These are phyloP conservation scores for Hipparchia sbordonii DNA, from an alignment of 2,888 invertebrate genomes.

Conservation along the genomic window DNA sequence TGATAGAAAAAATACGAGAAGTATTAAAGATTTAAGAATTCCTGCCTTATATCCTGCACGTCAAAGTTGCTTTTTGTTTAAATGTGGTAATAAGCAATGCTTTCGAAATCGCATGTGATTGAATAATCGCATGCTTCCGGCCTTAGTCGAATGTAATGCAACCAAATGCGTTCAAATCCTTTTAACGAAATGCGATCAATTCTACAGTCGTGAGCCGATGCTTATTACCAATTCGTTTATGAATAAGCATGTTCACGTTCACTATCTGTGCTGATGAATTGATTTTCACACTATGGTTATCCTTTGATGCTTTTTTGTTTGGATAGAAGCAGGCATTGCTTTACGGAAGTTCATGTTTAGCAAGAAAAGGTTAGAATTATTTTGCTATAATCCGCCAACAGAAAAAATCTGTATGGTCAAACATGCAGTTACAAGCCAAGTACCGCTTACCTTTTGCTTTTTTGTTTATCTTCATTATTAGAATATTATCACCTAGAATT, in stretches of 20 bases:
- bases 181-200: conserved; percentile 15
- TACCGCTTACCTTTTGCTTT: too few species aligned
- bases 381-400: too few species aligned
- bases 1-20: neutral
- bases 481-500: too few species aligned
- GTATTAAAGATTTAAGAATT: neutral
- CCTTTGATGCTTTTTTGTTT: too few species aligned
- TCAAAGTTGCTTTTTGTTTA: neutral
- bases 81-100: neutral
- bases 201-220: neutral
- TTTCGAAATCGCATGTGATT: conserved; percentile 9
- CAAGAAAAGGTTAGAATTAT: too few species aligned
- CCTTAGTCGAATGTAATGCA: conserved; percentile 15
- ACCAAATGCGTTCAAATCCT: conserved; percentile 13
- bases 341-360: too few species aligned
- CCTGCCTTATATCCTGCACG: neutral
- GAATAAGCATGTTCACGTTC: neutral
- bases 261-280: neutral
- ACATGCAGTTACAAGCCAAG: too few species aligned
- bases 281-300: neutral
- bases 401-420: too few species aligned
- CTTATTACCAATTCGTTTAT: conserved; percentile 6
- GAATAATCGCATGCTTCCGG: conserved; percentile 16
- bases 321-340: too few species aligned
- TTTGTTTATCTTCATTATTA: too few species aligned